Percentiles rank a stretch among this genome's conserved stretches.
phyloP scores from a whole-genome alignment of 2,113 vertebrate species.

The Connochaetes taurinus region DNA sequence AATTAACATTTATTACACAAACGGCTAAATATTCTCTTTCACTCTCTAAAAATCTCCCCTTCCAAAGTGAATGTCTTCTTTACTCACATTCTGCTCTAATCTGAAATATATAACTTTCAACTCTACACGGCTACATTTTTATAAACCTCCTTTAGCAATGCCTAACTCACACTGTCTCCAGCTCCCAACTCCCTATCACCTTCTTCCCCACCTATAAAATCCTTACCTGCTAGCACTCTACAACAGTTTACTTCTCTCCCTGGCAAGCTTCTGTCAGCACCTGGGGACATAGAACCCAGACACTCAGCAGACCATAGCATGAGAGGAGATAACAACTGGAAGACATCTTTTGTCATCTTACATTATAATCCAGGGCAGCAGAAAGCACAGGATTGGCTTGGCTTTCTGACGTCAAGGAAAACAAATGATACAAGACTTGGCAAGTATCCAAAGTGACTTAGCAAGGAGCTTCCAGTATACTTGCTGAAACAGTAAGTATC shows the following conservation, averaged over 20 bases:
- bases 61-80: neutral
- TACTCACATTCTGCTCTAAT: neutral
- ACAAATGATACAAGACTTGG: slow-evolving; percentile 61
- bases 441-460: slow-evolving; percentile 72
- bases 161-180: neutral
- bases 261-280: neutral
- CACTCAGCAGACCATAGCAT: neutral
- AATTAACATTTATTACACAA: neutral
- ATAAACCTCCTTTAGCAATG: neutral
- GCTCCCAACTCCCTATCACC: neutral
- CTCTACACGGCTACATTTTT: neutral
- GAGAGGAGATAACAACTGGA: neutral
- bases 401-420: slow-evolving; percentile 51
- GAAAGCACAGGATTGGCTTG: slow-evolving; percentile 50
- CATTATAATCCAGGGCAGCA: neutral
- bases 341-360: neutral
- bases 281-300: neutral
- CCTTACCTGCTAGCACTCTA: neutral
- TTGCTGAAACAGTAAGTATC: slow-evolving; percentile 62
- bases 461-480: slow-evolving; percentile 53
- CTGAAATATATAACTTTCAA: neutral
- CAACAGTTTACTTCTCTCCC: neutral
- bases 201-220: neutral
- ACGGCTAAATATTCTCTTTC: neutral
- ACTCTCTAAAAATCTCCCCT: neutral